Base-by-base conservation (phyloP, 1,140 invertebrate species). In the Lithobius niger region DNA sequence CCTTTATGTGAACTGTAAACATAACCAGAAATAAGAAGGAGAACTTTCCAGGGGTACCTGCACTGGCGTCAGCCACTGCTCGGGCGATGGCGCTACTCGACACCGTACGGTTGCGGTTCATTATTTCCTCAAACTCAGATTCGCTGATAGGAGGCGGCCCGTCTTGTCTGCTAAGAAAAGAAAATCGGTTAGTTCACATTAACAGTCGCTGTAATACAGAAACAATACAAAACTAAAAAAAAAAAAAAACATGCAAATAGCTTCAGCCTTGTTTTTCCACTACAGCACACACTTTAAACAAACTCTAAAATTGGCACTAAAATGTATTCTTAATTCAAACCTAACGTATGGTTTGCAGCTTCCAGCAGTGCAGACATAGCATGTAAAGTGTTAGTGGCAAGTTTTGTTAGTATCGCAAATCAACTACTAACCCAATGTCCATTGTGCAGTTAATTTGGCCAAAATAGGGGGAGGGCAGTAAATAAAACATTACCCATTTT, bases 51-150 rank as follows among this genome's bases (percentile, higher is more conserved):
- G 10, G 22, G 16, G 59, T 57, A 71, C 81, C 80, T 54, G 88
- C 88, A 25, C 93, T 91, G 1, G 96, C 96, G 75, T 99, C 96
- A 31, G 91, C 89, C 15, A 99, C 93, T 15, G 96, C 96, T 59
- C 95, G 76, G 15, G 90, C 88, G 58, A 99, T 98, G 1, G 96
- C 95, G 31, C 87, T 93, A 59, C 89, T 94, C 6, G 92, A 97
- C 1, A 99, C 94, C 13, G 93, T 97, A 59, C 94, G 79, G 73
- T 99, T 99, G 60, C 96, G 78, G 51, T 84, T 81, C 88, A 99
- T 96, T 36, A 97, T 93, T 71, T 99, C 96, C 73, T 99, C 94
- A 73, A 97, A 97, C 76, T 99, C 96, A 59, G 84, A 83, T 71
- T 97, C 94, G 58, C 81, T 84, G 22, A 97, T 77, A 27, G 79